Percentiles rank a stretch among this genome's conserved stretches.
Evolutionary conservation across 2,888 invertebrate genomes (phyloP).

Genomic region (Heliconius aoede): DNA sequence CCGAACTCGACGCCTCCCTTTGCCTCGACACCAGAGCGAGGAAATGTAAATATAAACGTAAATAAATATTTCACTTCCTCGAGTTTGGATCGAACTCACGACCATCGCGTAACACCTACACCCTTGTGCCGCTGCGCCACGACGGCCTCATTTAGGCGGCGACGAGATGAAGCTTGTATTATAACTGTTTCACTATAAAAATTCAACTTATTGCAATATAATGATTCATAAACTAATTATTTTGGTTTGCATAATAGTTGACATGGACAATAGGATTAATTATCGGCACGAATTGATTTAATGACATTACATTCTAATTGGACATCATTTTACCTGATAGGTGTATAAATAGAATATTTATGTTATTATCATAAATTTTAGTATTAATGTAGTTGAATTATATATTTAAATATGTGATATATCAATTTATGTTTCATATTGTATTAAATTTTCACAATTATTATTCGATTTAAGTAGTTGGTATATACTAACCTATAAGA

Average conservation of each 20-base stretch:
- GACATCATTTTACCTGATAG: slow-evolving; percentile 20
- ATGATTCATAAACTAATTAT: slow-evolving; percentile 35
- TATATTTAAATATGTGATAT: neutral
- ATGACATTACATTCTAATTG: slow-evolving; percentile 29
- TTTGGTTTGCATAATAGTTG: slow-evolving; percentile 34
- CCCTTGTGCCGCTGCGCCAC: no score
- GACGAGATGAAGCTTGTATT: no score
- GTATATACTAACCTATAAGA: no score
- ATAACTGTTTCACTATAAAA: neutral
- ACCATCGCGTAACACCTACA: no score
- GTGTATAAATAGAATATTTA: slow-evolving; percentile 8
- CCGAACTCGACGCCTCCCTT: no score
- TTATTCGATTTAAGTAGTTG: no score
- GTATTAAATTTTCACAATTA: no score
- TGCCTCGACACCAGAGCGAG: no score
- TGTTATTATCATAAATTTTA: neutral
- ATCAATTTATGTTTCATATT: neutral
- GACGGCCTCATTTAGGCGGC: no score
- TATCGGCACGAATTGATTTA: slow-evolving; percentile 33
- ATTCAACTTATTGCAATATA: neutral
- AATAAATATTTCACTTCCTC: no score
- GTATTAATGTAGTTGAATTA: neutral
- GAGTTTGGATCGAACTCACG: no score
- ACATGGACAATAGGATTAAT: slow-evolving; percentile 34
- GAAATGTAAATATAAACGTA: no score